These are phyloP conservation scores for Dicyrtomina minuta DNA, from an alignment of 2,888 invertebrate genomes.

Conservation along the genomic window DNA sequence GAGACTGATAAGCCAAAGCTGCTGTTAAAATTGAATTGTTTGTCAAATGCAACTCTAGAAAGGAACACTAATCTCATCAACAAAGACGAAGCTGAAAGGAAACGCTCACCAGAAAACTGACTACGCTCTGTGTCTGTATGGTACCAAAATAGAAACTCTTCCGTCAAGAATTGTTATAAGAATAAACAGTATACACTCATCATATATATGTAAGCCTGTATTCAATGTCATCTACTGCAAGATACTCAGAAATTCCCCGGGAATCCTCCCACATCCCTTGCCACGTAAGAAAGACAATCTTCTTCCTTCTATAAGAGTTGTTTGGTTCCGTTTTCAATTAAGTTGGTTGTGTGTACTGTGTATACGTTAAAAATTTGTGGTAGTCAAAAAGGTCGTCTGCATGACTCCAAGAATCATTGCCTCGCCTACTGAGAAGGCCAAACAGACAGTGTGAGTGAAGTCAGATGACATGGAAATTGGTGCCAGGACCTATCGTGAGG, in stretches of 20 bases:
- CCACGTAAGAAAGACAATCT: slow-evolving; percentile 35
- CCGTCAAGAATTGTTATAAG: neutral
- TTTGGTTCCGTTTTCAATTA: neutral
- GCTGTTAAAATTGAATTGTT: neutral
- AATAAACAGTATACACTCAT: neutral
- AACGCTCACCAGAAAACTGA: neutral
- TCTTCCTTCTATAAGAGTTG: neutral
- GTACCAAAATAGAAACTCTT: slow-evolving; percentile 10
- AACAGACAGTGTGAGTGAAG: neutral
- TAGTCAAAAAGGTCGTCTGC: neutral
- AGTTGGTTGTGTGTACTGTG: neutral
- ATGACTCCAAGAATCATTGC: slow-evolving; percentile 4
- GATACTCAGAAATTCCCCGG: slow-evolving; percentile 54
- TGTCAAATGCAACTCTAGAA: neutral
- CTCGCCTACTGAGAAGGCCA: neutral
- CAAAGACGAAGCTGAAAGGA: neutral
- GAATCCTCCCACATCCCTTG: slow-evolving; percentile 44
- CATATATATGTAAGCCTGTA: neutral
- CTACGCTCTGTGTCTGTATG: neutral
- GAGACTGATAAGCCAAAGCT: neutral
- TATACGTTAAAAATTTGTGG: neutral
- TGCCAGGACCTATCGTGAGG: slow-evolving; percentile 9
- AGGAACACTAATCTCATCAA: neutral
- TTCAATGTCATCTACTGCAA: slow-evolving; percentile 52
- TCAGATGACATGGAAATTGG: slow-evolving; percentile 18